phyloP scores from a whole-genome alignment of 2,113 vertebrate species.

The Aptenodytes patagonicus region DNA sequence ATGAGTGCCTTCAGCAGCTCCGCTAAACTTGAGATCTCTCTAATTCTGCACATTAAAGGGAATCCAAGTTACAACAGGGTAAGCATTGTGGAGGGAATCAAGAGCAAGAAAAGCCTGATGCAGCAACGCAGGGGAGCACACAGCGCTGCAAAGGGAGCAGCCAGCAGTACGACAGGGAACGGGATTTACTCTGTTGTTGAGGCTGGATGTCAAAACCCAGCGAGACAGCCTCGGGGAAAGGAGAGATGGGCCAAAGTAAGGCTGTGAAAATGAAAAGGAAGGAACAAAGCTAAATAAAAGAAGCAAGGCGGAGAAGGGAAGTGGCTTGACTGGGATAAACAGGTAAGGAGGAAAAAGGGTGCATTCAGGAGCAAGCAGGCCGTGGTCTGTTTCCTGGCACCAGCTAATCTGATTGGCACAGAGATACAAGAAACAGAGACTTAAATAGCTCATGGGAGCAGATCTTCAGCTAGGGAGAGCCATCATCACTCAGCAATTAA shows the following conservation, averaged over 20 bases:
- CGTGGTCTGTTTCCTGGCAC: constrained; percentile 41
- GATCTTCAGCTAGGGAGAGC: constrained; percentile 40
- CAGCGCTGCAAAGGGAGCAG: background rate
- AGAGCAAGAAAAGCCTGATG: background rate
- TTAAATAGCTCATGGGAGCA: constrained; percentile 49
- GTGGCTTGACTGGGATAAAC: constrained; percentile 29
- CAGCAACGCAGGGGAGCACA: background rate
- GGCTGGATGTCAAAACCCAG: background rate
- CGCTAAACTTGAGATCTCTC: background rate
- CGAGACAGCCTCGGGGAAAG: background rate
- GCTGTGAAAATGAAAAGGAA: constrained; percentile 33
- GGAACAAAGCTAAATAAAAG: constrained; percentile 30
- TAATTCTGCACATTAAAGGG: background rate
- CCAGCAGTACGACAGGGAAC: background rate
- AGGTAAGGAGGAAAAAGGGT: constrained; percentile 57
- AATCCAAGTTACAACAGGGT: background rate
- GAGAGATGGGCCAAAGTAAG: background rate
- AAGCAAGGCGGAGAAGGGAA: background rate
- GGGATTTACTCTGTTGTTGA: background rate
- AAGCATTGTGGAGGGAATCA: background rate
- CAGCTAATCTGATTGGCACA: constrained; percentile 58
- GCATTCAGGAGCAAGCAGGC: constrained; percentile 49
- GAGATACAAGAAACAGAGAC: constrained; percentile 42
- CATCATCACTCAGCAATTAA: constrained; percentile 44
- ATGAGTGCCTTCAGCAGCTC: background rate